Evolutionary conservation across 2,888 invertebrate species (phyloP).

Genomic region (Eupeodes luniger): DNA sequence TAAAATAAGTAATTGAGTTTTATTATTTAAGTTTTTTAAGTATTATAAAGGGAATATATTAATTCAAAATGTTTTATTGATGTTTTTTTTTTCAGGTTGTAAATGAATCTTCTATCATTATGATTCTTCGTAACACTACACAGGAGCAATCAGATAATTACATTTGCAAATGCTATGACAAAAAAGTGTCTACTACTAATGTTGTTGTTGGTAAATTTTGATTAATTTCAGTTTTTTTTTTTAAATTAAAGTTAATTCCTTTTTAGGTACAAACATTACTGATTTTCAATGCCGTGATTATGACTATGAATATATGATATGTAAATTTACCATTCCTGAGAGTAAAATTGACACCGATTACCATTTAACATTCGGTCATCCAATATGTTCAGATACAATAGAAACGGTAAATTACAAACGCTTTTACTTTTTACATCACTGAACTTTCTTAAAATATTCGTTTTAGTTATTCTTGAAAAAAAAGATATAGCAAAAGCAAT

Average conservation of each 20-base stretch:
- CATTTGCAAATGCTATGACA: slow-evolving; percentile 53
- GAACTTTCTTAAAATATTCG: no score
- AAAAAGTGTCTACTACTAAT: not conserved
- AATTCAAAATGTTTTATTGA: no score
- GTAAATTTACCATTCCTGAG: slow-evolving; percentile 88
- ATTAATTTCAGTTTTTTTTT: not conserved
- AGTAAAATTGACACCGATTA: slow-evolving; percentile 84
- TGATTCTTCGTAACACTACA: no score
- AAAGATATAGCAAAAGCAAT: no score
- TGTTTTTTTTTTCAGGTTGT: no score
- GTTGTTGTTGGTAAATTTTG: not conserved
- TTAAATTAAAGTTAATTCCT: not conserved
- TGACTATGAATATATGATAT: slow-evolving; percentile 90
- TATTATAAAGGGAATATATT: no score
- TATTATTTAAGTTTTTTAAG: no score
- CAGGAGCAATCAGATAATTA: no score
- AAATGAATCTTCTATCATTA: no score
- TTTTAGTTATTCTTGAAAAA: no score
- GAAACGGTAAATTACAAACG: not conserved
- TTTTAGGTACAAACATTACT: not conserved
- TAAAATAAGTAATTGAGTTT: no score
- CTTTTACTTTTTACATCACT: no score
- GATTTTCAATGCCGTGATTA: slow-evolving; percentile 90
- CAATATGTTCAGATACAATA: not conserved
- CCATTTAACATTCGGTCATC: not conserved